These are phyloP conservation scores for Platerodrilus igneus DNA, from an alignment of 2,888 invertebrate species.

Conservation along the genomic window DNA sequence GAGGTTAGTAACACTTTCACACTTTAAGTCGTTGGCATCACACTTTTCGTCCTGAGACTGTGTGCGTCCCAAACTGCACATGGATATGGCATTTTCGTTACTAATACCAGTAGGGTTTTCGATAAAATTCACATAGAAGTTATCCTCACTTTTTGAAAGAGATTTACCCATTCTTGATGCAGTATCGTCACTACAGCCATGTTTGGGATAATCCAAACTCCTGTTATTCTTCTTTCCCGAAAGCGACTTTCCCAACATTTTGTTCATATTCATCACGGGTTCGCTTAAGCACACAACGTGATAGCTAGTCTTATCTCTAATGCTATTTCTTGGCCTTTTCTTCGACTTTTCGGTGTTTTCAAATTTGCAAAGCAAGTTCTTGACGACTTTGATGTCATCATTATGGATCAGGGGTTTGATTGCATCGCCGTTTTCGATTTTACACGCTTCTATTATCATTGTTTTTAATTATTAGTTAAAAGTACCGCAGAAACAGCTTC, in stretches of 20 bases:
- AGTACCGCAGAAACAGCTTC: background rate
- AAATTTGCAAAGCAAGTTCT: constrained; percentile 43
- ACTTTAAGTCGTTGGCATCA: constrained; percentile 11
- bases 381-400: constrained; percentile 44
- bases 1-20: constrained; percentile 19
- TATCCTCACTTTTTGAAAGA: constrained; percentile 35
- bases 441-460: constrained; percentile 16
- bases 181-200: constrained; percentile 20
- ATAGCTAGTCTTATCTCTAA: constrained; percentile 22
- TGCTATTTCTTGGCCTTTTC: constrained; percentile 18
- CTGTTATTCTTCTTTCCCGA: constrained; percentile 5
- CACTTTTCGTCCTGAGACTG: constrained; percentile 8
- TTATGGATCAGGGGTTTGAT: constrained; percentile 13
- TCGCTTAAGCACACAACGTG: constrained; percentile 35
- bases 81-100: constrained; percentile 15
- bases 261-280: constrained; percentile 35
- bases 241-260: constrained; percentile 36
- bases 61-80: constrained; percentile 10
- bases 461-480: constrained; percentile 2
- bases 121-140: constrained; percentile 40
- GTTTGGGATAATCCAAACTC: constrained; percentile 11
- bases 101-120: constrained; percentile 29
- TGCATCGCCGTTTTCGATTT: constrained; percentile 16
- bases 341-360: constrained; percentile 28
- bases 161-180: constrained; percentile 32